Evolutionary conservation across 2,797 vertebrate species (phyloP).

Genomic region (Ciconia nigra): DNA sequence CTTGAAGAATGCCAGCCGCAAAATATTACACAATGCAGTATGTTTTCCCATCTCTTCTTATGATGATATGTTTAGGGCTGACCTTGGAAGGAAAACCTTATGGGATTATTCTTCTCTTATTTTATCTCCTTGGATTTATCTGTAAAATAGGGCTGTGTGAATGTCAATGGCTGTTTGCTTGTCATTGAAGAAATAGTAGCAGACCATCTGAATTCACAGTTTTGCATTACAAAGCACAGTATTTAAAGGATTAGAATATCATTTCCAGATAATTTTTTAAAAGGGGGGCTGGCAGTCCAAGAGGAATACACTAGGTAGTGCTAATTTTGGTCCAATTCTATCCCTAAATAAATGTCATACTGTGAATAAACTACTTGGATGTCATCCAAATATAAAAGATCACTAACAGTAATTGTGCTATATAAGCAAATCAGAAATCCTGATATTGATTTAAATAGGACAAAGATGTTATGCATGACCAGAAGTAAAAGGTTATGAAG

Average conservation of each 20-base stretch:
- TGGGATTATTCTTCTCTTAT: neutral
- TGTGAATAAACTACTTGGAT: neutral
- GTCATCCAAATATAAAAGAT: neutral
- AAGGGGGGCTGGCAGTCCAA: neutral
- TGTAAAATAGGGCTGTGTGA: neutral
- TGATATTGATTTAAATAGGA: neutral
- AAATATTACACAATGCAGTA: neutral
- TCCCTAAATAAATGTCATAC: neutral
- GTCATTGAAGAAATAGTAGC: neutral
- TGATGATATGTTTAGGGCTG: neutral
- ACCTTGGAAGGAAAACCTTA: neutral
- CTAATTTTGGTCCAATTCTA: neutral
- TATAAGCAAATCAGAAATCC: neutral
- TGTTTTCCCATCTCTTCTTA: neutral
- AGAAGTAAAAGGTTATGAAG: neutral
- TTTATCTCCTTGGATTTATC: neutral
- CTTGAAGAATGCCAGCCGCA: neutral
- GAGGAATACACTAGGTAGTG: neutral
- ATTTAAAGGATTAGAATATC: constrained; percentile 8
- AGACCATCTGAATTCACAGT: neutral
- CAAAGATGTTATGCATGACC: neutral
- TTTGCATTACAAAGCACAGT: neutral
- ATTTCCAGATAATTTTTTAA: constrained; percentile 6
- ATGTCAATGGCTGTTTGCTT: neutral
- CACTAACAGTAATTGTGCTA: neutral